phyloP scores from a whole-genome alignment of 1,140 invertebrate species.

The Drosophila murphyi region DNA sequence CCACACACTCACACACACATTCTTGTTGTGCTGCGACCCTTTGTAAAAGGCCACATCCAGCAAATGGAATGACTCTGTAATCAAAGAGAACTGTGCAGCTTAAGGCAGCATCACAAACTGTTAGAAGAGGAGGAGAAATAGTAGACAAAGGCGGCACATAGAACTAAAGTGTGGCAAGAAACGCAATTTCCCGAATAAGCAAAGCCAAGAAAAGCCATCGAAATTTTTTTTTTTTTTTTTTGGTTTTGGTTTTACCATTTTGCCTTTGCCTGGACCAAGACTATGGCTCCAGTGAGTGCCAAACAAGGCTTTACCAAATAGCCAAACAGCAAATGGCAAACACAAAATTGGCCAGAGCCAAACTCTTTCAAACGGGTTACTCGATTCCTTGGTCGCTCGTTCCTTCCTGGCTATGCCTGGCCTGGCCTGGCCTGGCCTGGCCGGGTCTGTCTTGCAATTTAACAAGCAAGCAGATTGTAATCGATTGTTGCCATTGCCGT shows the following conservation, averaged over 20 bases:
- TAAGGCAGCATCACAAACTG: conserved; percentile 41
- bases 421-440: too few relatives aligned
- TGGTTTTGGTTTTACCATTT: background rate
- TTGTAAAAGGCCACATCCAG: conserved; percentile 6
- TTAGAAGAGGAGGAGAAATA: background rate
- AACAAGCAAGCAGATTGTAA: conserved; percentile 80
- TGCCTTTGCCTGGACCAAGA: conserved; percentile 6
- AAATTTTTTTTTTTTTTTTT: conserved; percentile 22
- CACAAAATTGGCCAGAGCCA: conserved; percentile 57
- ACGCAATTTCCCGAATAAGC: conserved; percentile 48
- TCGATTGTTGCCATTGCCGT: conserved; percentile 63
- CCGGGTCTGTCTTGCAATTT: conserved; percentile 62
- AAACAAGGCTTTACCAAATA: conserved; percentile 42
- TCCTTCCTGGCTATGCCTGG: conserved; percentile 16
- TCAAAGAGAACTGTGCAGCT: conserved; percentile 46
- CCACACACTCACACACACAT: conserved; percentile 11
- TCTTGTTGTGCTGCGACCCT: conserved; percentile 17
- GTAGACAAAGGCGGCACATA: background rate
- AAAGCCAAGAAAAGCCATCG: conserved; percentile 44
- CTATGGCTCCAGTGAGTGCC: conserved; percentile 4
- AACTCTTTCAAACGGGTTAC: conserved; percentile 53
- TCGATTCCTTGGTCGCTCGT: conserved; percentile 22
- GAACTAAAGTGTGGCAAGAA: conserved; percentile 26
- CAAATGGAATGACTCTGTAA: conserved; percentile 17
- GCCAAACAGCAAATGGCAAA: conserved; percentile 33